These are phyloP conservation scores for Drosophila pseudotalamancana DNA, from an alignment of 2,888 invertebrate species.

Conservation along the genomic window DNA sequence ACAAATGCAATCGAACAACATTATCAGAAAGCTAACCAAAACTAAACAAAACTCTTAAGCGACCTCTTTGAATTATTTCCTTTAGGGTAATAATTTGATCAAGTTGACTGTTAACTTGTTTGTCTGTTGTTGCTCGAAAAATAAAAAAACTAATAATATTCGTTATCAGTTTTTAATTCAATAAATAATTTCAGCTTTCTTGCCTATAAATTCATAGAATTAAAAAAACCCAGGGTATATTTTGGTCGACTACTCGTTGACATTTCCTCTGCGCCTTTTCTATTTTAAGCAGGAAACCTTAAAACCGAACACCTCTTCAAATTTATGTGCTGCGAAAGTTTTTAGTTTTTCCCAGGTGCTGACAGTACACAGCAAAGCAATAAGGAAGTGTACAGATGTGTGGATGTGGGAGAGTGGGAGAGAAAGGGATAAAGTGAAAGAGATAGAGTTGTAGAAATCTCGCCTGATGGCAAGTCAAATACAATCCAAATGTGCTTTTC, in stretches of 20 bases:
- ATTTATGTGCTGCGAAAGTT: slow-evolving; percentile 72
- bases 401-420: too few relatives aligned
- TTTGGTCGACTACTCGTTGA: neutral
- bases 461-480: slow-evolving; percentile 31
- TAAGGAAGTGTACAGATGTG: neutral
- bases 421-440: neutral
- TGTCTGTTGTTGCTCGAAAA: slow-evolving; percentile 8
- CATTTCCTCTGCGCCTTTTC: slow-evolving; percentile 12
- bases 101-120: too few relatives aligned
- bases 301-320: slow-evolving; percentile 58
- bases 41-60: too few relatives aligned
- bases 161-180: too few relatives aligned
- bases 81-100: too few relatives aligned
- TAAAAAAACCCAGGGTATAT: neutral
- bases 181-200: too few relatives aligned
- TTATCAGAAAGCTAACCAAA: too few relatives aligned
- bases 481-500: slow-evolving; percentile 35
- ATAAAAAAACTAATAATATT: too few relatives aligned
- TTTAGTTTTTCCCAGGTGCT: slow-evolving; percentile 65
- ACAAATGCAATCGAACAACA: too few relatives aligned
- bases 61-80: too few relatives aligned
- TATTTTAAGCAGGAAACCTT: slow-evolving; percentile 45
- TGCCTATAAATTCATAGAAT: too few relatives aligned
- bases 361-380: slow-evolving; percentile 15
- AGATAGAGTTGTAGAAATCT: slow-evolving; percentile 3